These are phyloP conservation scores for Corythornis vintsioides DNA, from an alignment of 2,113 vertebrate species.

Conservation along the genomic window DNA sequence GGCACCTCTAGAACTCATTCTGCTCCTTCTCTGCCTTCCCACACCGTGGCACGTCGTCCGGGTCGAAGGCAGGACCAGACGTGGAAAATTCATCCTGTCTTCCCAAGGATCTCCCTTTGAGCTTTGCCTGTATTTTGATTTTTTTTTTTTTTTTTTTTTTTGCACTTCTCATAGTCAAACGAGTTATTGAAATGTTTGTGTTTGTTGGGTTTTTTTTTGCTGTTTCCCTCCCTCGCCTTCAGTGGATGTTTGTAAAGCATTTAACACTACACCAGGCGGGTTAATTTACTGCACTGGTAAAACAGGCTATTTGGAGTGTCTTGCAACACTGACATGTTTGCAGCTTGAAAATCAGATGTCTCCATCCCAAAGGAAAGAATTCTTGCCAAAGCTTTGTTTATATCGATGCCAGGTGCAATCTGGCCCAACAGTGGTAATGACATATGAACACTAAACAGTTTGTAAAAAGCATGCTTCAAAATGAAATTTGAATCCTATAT, in stretches of 20 bases:
- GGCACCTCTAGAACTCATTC: not conserved
- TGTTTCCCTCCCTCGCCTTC: conserved; percentile 64
- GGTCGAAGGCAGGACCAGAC: conserved; percentile 4
- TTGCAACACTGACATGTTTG: conserved; percentile 72
- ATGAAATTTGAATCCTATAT: conserved; percentile 55
- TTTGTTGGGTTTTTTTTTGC: conserved; percentile 64
- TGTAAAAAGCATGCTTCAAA: conserved; percentile 55
- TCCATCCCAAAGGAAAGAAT: conserved; percentile 69
- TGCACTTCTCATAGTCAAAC: conserved; percentile 23
- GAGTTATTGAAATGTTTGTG: conserved; percentile 67
- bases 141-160: not conserved
- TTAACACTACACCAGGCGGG: conserved; percentile 77
- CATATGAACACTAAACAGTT: conserved; percentile 70
- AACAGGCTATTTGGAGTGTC: conserved; percentile 75
- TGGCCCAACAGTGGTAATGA: conserved; percentile 74
- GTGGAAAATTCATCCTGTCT: not conserved
- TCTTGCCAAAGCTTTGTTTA: conserved; percentile 75
- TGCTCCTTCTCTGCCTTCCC: not conserved
- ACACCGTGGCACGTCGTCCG: not conserved
- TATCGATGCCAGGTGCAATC: conserved; percentile 75
- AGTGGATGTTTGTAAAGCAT: conserved; percentile 74
- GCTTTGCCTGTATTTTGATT: not conserved
- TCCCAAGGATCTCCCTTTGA: not conserved
- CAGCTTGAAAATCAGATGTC: conserved; percentile 77
- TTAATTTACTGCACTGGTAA: conserved; percentile 72